Conservation (phyloP, 2,797 vertebrate genomes). For the Distichodus sexfasciatus region DNA sequence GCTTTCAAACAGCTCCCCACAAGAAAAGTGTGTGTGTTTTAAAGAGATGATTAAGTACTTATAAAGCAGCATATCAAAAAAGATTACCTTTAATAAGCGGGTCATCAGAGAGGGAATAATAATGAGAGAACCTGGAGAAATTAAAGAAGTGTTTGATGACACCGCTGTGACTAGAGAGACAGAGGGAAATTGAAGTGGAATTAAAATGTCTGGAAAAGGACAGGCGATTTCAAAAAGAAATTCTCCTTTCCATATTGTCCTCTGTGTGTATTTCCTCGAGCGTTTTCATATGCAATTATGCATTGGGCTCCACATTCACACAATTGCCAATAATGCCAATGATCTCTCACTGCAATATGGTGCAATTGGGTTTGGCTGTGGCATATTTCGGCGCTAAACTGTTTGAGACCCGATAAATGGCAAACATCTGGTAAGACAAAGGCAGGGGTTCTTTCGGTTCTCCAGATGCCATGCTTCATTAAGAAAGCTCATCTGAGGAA, state of each 20-base stretch:
- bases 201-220: neutral
- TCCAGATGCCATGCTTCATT: neutral
- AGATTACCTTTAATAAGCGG: slow-evolving; percentile 23
- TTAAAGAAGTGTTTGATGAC: slow-evolving; percentile 28
- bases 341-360: neutral
- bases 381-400: neutral
- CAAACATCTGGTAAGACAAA: neutral
- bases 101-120: neutral
- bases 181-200: slow-evolving; percentile 9
- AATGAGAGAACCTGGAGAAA: slow-evolving; percentile 12
- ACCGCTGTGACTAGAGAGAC: slow-evolving; percentile 6
- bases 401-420: neutral
- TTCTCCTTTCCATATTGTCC: neutral
- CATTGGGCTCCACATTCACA: neutral
- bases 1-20: too few species aligned
- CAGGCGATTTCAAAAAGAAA: neutral
- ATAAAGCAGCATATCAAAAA: slow-evolving; percentile 19
- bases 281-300: neutral
- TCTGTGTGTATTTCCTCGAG: neutral
- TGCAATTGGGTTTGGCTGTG: neutral
- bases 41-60: slow-evolving; percentile 20
- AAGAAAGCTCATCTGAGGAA: neutral
- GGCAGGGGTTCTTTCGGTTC: neutral
- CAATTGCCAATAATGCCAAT: neutral
- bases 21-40: neutral